Evolutionary conservation across 2,888 invertebrate species (phyloP).

Genomic region (Entomobrya proxima): DNA sequence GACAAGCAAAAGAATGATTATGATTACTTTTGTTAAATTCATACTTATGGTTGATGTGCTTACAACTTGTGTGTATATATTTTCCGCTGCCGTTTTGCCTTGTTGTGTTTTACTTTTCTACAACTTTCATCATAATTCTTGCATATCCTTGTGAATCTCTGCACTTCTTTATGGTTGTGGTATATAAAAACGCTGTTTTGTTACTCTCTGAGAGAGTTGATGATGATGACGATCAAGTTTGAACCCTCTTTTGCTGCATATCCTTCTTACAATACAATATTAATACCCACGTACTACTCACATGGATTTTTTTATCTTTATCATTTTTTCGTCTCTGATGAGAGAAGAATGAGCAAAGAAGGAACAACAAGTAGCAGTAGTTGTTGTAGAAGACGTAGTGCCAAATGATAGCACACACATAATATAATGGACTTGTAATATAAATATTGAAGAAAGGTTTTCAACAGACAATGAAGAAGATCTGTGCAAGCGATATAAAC

Average conservation of each 20-base stretch:
- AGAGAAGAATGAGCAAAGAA: constrained; percentile 32
- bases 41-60: too few species aligned
- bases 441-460: constrained; percentile 26
- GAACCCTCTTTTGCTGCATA: not conserved
- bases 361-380: constrained; percentile 1
- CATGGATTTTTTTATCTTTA: constrained; percentile 4
- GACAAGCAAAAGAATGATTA: too few species aligned
- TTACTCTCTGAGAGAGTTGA: not conserved
- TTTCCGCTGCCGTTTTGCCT: too few species aligned
- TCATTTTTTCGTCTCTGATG: constrained; percentile 19
- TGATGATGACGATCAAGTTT: not conserved
- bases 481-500: constrained; percentile 27
- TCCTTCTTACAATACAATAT: not conserved
- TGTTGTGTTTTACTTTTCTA: not conserved
- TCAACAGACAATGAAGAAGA: constrained; percentile 31
- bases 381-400: not conserved
- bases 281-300: not conserved
- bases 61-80: too few species aligned
- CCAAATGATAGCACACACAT: not conserved
- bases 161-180: not conserved
- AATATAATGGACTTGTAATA: not conserved
- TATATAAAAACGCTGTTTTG: not conserved
- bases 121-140: constrained; percentile 31
- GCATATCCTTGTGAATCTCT: constrained; percentile 13
- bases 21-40: too few species aligned